phyloP scores from a whole-genome alignment of 2,888 invertebrate genomes.

The Drosophila austrosaltans region DNA sequence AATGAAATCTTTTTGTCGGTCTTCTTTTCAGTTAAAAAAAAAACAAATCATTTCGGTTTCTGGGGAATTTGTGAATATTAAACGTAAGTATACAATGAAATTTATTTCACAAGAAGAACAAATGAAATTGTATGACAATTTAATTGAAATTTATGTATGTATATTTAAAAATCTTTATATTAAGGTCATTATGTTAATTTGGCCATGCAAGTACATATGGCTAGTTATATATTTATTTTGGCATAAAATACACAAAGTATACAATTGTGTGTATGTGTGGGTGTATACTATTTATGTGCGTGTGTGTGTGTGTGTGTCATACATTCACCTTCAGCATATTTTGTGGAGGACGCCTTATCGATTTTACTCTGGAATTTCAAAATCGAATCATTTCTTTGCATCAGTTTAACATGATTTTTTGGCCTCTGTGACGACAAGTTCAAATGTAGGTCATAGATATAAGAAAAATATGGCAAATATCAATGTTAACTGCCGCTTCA shows the following conservation, averaged over 20 bases:
- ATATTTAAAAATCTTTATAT: slow-evolving; percentile 22
- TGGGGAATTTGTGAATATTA: not conserved
- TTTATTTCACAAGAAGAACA: not conserved
- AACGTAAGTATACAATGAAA: slow-evolving; percentile 12
- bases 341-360: slow-evolving; percentile 51
- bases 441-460: slow-evolving; percentile 69
- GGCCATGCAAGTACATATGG: not conserved
- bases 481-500: slow-evolving; percentile 48
- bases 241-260: not conserved
- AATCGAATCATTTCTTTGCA: slow-evolving; percentile 36
- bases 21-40: not conserved
- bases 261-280: not conserved
- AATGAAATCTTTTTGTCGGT: not conserved
- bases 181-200: slow-evolving; percentile 10
- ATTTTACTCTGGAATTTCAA: slow-evolving; percentile 51
- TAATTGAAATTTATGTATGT: not conserved
- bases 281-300: not conserved
- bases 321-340: slow-evolving; percentile 47
- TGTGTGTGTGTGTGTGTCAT: slow-evolving; percentile 1
- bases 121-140: not conserved
- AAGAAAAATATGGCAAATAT: slow-evolving; percentile 7
- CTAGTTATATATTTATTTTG: not conserved
- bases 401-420: slow-evolving; percentile 26
- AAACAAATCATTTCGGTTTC: not conserved
- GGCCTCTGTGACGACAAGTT: slow-evolving; percentile 56